These are phyloP conservation scores for Ditula angustiorana DNA, from an alignment of 2,888 invertebrate genomes.

Conservation along the genomic window DNA sequence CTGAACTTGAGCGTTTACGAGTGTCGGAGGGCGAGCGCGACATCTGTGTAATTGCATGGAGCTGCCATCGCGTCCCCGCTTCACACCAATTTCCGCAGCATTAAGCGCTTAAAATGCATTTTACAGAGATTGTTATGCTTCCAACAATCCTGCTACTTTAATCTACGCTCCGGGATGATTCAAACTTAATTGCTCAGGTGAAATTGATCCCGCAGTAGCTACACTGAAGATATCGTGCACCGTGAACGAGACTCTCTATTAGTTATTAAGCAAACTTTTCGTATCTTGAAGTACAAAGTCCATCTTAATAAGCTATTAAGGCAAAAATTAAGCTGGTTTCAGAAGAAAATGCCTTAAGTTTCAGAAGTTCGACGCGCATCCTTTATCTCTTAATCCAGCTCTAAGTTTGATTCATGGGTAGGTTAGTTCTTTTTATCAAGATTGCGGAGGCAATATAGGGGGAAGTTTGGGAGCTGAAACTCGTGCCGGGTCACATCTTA, in stretches of 20 bases:
- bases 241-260: conserved; percentile 34
- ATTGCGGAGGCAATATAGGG: conserved; percentile 75
- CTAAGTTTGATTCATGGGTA: conserved; percentile 78
- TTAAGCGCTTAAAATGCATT: conserved; percentile 79
- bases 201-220: conserved; percentile 31
- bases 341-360: conserved; percentile 54
- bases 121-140: conserved; percentile 72
- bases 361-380: conserved; percentile 64
- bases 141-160: conserved; percentile 64
- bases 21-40: conserved; percentile 47
- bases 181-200: conserved; percentile 44
- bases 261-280: conserved; percentile 40
- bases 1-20: conserved; percentile 58
- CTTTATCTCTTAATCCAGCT: conserved; percentile 71
- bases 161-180: conserved; percentile 56
- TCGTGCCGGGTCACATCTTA: conserved; percentile 83
- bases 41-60: conserved; percentile 76
- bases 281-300: conserved; percentile 46
- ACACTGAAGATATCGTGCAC: conserved; percentile 14
- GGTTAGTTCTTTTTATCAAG: conserved; percentile 81
- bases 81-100: conserved; percentile 75
- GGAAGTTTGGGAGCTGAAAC: conserved; percentile 76
- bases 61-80: conserved; percentile 66
- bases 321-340: conserved; percentile 45
- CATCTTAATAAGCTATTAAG: conserved; percentile 44